phyloP scores from a whole-genome alignment of 2,888 invertebrate genomes.

The Anagyrus pseudococci region DNA sequence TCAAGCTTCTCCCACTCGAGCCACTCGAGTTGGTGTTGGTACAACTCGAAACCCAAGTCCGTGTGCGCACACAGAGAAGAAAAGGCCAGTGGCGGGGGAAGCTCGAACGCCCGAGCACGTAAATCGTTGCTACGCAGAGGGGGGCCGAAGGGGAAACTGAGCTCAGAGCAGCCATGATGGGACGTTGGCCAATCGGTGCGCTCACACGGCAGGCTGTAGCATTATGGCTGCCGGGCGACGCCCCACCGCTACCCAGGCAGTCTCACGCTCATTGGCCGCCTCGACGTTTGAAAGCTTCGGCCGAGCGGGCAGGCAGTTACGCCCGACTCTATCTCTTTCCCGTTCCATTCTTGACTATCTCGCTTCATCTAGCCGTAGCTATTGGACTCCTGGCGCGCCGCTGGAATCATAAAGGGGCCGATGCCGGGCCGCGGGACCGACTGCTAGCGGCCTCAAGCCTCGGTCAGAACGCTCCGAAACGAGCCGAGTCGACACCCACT shows the following conservation, averaged over 20 bases:
- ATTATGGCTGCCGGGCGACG: conserved; percentile 59
- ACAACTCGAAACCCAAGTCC: background rate
- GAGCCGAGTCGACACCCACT: conserved; percentile 17
- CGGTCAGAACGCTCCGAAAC: background rate
- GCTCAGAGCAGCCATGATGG: conserved; percentile 55
- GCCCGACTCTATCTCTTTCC: conserved; percentile 42
- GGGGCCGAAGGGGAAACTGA: background rate
- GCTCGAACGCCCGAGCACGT: background rate
- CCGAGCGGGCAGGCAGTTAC: conserved; percentile 50
- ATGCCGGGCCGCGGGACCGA: background rate
- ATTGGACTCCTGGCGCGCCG: background rate
- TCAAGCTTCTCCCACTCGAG: background rate
- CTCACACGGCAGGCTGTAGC: conserved; percentile 32
- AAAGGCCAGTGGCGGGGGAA: conserved; percentile 11
- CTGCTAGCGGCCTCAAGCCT: conserved; percentile 26
- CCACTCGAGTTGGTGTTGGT: background rate
- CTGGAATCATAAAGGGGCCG: conserved; percentile 19
- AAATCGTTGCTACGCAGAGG: background rate
- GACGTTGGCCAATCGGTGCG: conserved; percentile 48
- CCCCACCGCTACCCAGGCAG: conserved; percentile 53
- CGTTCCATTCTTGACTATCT: conserved; percentile 8
- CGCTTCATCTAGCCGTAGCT: background rate
- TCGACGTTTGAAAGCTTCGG: conserved; percentile 58
- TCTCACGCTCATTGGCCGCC: conserved; percentile 57
- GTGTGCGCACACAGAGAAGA: background rate